phyloP scores from a whole-genome alignment of 2,113 vertebrate genomes.

The Nicator chloris region DNA sequence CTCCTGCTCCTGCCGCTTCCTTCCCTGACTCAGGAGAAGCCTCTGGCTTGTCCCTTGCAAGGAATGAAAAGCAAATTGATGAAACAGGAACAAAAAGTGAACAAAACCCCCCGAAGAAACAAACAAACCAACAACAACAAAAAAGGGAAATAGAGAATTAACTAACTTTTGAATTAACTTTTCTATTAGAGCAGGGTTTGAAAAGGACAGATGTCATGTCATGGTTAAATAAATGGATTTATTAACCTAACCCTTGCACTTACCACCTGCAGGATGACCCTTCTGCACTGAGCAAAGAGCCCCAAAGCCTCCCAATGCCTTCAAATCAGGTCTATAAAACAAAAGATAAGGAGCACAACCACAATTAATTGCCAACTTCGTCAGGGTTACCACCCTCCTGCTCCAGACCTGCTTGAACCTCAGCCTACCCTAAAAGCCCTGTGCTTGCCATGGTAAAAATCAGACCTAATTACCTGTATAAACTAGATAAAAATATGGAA shows the following conservation, averaged over 20 bases:
- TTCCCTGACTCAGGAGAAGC: neutral
- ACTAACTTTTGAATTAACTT: neutral
- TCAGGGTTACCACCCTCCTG: neutral
- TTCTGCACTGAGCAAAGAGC: neutral
- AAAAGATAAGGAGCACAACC: neutral
- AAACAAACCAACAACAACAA: neutral
- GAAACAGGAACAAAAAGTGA: neutral
- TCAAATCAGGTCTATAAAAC: neutral
- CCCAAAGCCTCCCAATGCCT: neutral
- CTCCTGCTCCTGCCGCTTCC: neutral
- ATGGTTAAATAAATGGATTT: neutral
- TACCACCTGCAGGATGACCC: neutral
- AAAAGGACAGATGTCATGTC: neutral
- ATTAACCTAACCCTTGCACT: neutral
- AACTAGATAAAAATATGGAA: neutral
- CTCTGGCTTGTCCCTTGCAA: neutral
- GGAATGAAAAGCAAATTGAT: neutral
- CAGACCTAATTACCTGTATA: neutral
- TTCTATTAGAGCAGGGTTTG: neutral
- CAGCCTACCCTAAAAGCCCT: neutral
- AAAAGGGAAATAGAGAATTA: accelerated
- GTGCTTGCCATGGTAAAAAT: neutral
- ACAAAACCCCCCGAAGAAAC: neutral
- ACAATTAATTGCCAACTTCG: neutral
- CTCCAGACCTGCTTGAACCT: neutral